Conservation (phyloP, 2,113 vertebrate genomes). For the Panthera tigris region DNA sequence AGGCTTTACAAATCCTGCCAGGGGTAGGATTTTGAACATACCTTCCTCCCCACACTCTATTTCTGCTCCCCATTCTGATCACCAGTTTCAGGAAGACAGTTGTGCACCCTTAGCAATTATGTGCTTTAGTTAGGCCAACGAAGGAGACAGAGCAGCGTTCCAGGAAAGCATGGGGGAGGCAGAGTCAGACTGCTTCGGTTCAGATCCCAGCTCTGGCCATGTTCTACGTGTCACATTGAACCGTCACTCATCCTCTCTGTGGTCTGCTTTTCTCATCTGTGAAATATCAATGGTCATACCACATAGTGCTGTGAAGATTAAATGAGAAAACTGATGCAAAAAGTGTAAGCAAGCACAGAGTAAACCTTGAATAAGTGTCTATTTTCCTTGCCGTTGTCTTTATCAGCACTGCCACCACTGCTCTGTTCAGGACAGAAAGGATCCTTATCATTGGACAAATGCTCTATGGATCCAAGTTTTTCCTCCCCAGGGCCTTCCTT, state of each 20-base stretch:
- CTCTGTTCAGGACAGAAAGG: neutral
- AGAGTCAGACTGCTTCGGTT: neutral
- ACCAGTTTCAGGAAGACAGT: neutral
- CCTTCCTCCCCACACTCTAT: neutral
- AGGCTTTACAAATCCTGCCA: too few species aligned
- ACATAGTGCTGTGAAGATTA: neutral
- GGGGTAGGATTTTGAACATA: neutral
- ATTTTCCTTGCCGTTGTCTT: neutral
- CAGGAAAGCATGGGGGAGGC: neutral
- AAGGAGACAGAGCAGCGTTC: neutral
- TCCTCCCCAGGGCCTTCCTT: neutral
- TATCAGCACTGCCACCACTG: too few species aligned
- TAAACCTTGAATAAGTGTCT: neutral
- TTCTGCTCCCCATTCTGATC: neutral
- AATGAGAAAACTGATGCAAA: neutral
- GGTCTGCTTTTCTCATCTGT: neutral
- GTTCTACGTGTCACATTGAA: neutral
- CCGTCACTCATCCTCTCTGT: neutral
- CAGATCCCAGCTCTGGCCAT: neutral
- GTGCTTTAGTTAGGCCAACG: neutral
- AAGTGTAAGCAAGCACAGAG: neutral
- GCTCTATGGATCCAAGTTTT: neutral
- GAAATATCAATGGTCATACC: neutral
- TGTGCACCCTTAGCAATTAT: neutral
- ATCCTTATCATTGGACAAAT: neutral